Evolutionary conservation across 2,888 invertebrate species (phyloP), one percentile per base, ranked within the genome.

Genomic region (Platerodrilus igneus): DNA sequence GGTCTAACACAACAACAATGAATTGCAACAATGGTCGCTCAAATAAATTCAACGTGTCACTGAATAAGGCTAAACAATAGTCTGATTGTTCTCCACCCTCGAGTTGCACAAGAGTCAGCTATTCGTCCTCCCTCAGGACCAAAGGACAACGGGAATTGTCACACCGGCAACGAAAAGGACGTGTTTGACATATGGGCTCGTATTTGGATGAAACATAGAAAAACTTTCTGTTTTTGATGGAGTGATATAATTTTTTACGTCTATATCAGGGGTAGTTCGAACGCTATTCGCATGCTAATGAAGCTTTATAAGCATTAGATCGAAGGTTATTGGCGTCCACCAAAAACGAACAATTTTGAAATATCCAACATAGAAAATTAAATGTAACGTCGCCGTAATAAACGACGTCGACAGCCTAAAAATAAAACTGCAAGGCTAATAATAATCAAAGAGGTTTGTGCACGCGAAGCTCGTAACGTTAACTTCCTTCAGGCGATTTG

Each of bases 11-110:
- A n/a, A n/a, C n/a, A n/a, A n/a, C n/a, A n/a, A n/a, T n/a, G n/a
- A n/a, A n/a, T n/a, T 45, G 35, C 37, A 50, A 56, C 56, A 56
- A 56, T 56, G 37, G 33, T 45, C 46, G 51, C n/a, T n/a, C 52
- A 56, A 55, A 56, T 56, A 56, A 43, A 56, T 50, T 50, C 50
- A 50, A n/a, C n/a, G 52, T 56, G 54, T 55, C 52, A 47, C 53
- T 43, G 47, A 50, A 49, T 52, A 52, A 47, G 52, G 46, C 48
- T 50, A 49, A n/a, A 56, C 56, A 56, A 56, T 56, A 48, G 51
- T 25, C 36, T 55, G 52, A 56, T 56, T 56, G 56, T 56, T 56
- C 54, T 45, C 47, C 27, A 41, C 48, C 49, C 54, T 47, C 29
- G 44, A 46, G 47, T 40, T 40, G 40, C 42, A 50, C 50, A 45